phyloP scores from a whole-genome alignment of 1,140 invertebrate genomes.

The Elysia chlorotica region DNA sequence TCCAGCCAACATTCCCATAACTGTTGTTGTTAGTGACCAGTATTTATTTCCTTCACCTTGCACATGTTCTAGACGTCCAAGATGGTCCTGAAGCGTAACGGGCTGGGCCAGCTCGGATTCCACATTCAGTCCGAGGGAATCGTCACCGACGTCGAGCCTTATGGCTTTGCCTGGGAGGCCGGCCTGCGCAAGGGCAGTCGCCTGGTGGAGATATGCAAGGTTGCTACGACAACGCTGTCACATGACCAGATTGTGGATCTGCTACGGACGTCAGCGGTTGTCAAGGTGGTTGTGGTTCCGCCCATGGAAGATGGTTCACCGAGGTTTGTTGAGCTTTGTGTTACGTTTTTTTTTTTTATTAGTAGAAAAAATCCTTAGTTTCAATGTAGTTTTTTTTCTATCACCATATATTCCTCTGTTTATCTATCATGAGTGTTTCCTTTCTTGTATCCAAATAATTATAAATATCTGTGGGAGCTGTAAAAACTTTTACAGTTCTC shows the following conservation, averaged over 20 bases:
- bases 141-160: conserved; percentile 89
- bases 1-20: no score
- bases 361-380: no score
- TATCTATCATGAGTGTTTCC: no score
- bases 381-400: no score
- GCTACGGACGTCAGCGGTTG: conserved; percentile 85
- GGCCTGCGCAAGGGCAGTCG: conserved; percentile 86
- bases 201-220: conserved; percentile 81
- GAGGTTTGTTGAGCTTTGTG: no score
- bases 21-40: no score
- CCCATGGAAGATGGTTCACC: conserved; percentile 73
- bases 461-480: no score
- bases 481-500: no score
- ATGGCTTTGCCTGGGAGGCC: conserved; percentile 86
- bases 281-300: conserved; percentile 83
- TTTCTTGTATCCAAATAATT: no score
- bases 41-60: no score
- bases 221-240: conserved; percentile 84
- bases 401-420: no score
- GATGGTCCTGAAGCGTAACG: conserved; percentile 77
- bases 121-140: conserved; percentile 95
- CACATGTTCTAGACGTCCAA: conserved; percentile 68
- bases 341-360: no score
- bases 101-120: conserved; percentile 87
- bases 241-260: conserved; percentile 95